Conservation (phyloP, 1,140 invertebrate genomes). For the Myzus persicae region DNA sequence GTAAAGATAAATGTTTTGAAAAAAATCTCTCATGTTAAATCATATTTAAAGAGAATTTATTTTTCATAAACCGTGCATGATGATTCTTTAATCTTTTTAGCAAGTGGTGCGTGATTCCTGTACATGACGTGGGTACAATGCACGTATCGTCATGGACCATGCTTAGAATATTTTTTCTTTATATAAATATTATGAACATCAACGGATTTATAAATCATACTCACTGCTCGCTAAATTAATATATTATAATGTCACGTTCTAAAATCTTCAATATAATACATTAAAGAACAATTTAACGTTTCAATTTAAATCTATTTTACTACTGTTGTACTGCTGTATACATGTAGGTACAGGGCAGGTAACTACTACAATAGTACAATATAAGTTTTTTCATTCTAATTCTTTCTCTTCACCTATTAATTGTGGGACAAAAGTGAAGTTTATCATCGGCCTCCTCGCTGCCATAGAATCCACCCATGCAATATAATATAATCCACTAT, state of each 20-base stretch:
- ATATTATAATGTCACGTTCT: neutral
- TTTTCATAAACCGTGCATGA: slow-evolving; percentile 6
- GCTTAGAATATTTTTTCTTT: neutral
- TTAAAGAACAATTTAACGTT: neutral
- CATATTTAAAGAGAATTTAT: neutral
- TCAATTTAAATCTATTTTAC: neutral
- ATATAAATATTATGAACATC: slow-evolving; percentile 11
- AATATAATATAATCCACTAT: neutral
- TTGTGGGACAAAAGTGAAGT: neutral
- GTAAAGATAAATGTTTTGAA: neutral
- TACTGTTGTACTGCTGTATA: neutral
- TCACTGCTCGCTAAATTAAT: neutral
- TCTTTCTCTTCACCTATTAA: neutral
- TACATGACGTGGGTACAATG: neutral
- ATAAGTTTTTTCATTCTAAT: neutral
- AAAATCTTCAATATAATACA: slow-evolving; percentile 11
- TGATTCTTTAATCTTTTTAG: slow-evolving; percentile 14
- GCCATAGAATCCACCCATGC: neutral
- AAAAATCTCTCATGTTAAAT: neutral
- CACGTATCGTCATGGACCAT: neutral
- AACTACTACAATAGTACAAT: neutral
- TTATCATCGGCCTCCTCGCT: neutral
- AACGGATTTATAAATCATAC: neutral
- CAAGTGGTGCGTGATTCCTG: slow-evolving; percentile 41
- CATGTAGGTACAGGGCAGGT: too few relatives aligned